Percentiles rank a stretch among this genome's conserved stretches.
phyloP scores from a whole-genome alignment of 2,888 invertebrate genomes.

The Epinotia ramella region DNA sequence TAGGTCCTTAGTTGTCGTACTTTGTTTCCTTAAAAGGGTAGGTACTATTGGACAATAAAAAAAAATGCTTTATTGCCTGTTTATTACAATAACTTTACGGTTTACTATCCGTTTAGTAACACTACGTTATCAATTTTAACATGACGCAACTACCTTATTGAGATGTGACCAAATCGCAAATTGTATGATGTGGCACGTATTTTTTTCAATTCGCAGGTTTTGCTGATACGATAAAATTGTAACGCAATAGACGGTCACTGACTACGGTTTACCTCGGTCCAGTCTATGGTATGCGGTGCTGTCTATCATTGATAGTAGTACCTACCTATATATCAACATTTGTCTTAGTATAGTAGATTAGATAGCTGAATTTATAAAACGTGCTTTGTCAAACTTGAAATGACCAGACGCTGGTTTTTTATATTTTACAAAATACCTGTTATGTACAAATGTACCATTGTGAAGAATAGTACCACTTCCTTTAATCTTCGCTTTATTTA shows the following conservation, averaged over 20 bases:
- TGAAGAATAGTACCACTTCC: conserved; percentile 4
- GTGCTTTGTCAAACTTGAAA: background rate
- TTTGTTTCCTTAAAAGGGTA: no score
- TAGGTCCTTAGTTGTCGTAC: no score
- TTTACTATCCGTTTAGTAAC: no score
- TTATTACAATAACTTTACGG: no score
- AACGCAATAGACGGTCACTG: background rate
- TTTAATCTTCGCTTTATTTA: background rate
- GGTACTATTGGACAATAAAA: no score
- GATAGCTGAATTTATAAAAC: background rate
- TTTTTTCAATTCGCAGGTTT: background rate
- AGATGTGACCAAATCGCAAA: background rate
- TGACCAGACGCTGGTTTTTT: background rate
- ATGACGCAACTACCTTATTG: background rate
- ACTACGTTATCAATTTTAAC: no score
- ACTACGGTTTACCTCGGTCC: background rate
- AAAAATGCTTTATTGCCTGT: no score
- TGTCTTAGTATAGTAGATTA: background rate
- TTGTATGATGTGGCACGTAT: background rate
- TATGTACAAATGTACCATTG: background rate
- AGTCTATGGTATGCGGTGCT: no score
- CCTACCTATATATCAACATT: background rate
- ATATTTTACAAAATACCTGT: background rate
- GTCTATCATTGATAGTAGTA: no score
- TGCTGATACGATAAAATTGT: background rate